phyloP scores from a whole-genome alignment of 2,888 invertebrate genomes.

The Drosophila setosimentum region DNA sequence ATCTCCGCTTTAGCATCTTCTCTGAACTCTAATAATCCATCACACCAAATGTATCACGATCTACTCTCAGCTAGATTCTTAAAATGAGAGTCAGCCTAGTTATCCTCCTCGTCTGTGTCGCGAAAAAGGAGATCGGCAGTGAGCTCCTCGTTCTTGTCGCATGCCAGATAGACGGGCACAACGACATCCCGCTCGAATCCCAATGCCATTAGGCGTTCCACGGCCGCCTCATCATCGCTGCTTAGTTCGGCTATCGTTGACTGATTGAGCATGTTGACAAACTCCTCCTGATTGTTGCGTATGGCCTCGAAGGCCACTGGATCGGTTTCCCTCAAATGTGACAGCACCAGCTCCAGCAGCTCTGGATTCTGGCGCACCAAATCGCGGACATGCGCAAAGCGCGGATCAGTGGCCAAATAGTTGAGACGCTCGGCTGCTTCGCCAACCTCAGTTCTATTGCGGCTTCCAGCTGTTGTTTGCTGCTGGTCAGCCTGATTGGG shows the following conservation, averaged over 20 bases:
- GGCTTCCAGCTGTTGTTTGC: slow-evolving; percentile 2
- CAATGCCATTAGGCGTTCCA: slow-evolving; percentile 72
- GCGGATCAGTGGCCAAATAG: slow-evolving; percentile 24
- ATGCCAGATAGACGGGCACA: slow-evolving; percentile 73
- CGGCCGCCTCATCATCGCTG: slow-evolving; percentile 62
- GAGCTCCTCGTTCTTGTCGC: slow-evolving; percentile 78
- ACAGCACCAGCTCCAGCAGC: slow-evolving; percentile 94
- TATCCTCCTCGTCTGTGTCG: slow-evolving; percentile 69
- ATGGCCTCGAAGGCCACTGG: slow-evolving; percentile 95
- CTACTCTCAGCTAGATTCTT: background rate
- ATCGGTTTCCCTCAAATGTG: slow-evolving; percentile 96
- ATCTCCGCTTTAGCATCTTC: background rate
- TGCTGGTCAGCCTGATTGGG: slow-evolving; percentile 84
- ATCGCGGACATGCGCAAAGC: slow-evolving; percentile 92
- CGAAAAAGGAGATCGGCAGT: slow-evolving; percentile 77
- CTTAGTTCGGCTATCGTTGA: slow-evolving; percentile 33
- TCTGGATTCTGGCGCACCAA: slow-evolving; percentile 96
- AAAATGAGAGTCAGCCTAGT: background rate
- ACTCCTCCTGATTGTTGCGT: slow-evolving; percentile 95
- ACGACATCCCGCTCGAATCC: slow-evolving; percentile 75
- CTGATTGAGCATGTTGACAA: slow-evolving; percentile 87
- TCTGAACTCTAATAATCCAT: background rate
- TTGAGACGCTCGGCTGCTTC: slow-evolving; percentile 26
- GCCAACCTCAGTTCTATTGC: background rate
- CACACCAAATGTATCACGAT: background rate